Base-by-base conservation (phyloP, 2,113 vertebrate genomes). In the Xenopus laevis region DNA sequence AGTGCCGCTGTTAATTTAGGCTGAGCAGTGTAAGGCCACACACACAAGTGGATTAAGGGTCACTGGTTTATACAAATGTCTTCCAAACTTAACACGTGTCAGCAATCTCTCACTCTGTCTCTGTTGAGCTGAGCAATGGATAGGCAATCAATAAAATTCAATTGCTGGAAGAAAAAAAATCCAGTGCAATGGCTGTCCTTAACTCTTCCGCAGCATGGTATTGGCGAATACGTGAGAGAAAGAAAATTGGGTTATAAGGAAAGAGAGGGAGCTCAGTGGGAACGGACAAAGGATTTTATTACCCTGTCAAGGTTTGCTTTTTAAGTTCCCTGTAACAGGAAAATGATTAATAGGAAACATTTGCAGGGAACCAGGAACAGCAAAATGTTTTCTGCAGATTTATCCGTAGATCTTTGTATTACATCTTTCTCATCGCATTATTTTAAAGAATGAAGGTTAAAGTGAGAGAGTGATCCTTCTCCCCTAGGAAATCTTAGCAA, bases 111-210 rank as follows among this genome's bases (percentile, higher is more conserved):
- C 10, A 72, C 30, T 53, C 44, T 45, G 18, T 75, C 68, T 77
- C 71, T 73, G 68, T 73, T 78, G 68, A 83, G 68, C 61, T 76
- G 78, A 50, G 27, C 20, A 63, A 77, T 33, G 74, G 77, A 80
- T 77, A 60, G 71, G 20, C 82, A 83, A 84, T 86, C 84, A 76
- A 79, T 82, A 78, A n/a, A 58, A 55, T 9, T 78, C 71, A 65
- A 75, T 81, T 72, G 72, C 72, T 63, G 53, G 15, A 50, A 50
- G 47, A 55, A 79, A 64, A 68, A 68, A 79, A 21, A 79, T 30
- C 18, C 10, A 71, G 73, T 0, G 20, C 77, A 80, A 80, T 27
- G 21, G 20, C 50, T 70, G 27, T 79, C 70, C 10, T 65, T 71
- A 78, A 71, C 73, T 11, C 65, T 23, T 68, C 45, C 10, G 3